phyloP scores from a whole-genome alignment of 2,888 invertebrate genomes.

The Drosophila neonasuta region DNA sequence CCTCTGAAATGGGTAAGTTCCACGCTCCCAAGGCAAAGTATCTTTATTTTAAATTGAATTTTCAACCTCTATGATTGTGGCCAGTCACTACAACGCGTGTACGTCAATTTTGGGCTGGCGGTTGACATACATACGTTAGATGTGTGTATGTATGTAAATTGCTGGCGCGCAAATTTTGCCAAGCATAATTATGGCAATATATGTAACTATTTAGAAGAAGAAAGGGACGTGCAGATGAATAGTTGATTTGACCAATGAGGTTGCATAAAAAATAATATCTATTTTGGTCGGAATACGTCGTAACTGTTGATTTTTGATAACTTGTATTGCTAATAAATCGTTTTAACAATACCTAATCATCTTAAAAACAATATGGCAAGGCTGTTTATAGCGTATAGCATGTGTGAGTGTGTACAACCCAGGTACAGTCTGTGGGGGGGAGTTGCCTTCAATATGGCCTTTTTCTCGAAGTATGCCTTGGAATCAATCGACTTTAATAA shows the following conservation, averaged over 20 bases:
- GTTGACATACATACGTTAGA: slow-evolving; percentile 29
- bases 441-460: background rate
- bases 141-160: slow-evolving; percentile 24
- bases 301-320: slow-evolving; percentile 16
- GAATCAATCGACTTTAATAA: background rate
- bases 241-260: background rate
- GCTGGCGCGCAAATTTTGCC: slow-evolving; percentile 54
- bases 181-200: background rate
- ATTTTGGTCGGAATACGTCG: background rate
- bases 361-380: slow-evolving; percentile 43
- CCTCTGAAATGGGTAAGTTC: slow-evolving; percentile 46
- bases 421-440: slow-evolving; percentile 50
- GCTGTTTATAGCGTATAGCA: background rate
- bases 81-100: slow-evolving; percentile 54
- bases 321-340: slow-evolving; percentile 29
- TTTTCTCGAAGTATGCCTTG: background rate
- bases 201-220: no score
- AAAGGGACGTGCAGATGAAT: no score
- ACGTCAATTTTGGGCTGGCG: slow-evolving; percentile 48
- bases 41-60: slow-evolving; percentile 72
- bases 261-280: background rate
- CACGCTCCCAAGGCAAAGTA: background rate
- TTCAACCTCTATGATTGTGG: slow-evolving; percentile 56
- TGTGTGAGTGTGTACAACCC: slow-evolving; percentile 10
- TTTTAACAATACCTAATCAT: slow-evolving; percentile 50